Percentiles rank a stretch among this genome's conserved stretches.
Conservation (phyloP, 2,888 invertebrate genomes). For the Drosophila flavopinicola region DNA sequence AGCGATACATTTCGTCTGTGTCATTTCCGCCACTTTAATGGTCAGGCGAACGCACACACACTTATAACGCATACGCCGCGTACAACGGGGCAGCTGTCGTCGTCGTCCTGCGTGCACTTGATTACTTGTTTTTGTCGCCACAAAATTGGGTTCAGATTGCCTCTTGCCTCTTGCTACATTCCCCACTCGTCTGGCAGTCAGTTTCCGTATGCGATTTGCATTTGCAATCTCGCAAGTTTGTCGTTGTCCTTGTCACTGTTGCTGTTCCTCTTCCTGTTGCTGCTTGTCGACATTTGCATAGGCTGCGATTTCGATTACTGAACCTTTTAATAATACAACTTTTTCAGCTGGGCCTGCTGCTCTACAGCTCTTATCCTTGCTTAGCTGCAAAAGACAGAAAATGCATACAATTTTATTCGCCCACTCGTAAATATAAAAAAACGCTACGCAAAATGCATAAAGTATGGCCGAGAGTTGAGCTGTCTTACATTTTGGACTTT, state of each 20-base stretch:
- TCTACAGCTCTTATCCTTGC: not conserved
- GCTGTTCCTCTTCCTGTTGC: not conserved
- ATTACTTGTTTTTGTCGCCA: slow-evolving; percentile 51
- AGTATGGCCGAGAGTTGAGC: slow-evolving; percentile 2
- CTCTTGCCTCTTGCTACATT: not conserved
- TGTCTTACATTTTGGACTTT: not conserved
- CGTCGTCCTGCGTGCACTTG: slow-evolving; percentile 39
- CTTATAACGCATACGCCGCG: slow-evolving; percentile 59
- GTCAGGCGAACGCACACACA: slow-evolving; percentile 25
- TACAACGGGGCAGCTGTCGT: slow-evolving; percentile 18
- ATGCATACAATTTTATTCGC: slow-evolving; percentile 39
- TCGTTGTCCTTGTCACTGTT: not conserved
- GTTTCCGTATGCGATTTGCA: slow-evolving; percentile 61
- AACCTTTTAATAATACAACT: slow-evolving; percentile 21
- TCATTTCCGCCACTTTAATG: slow-evolving; percentile 75
- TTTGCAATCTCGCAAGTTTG: slow-evolving; percentile 72
- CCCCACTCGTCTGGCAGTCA: slow-evolving; percentile 23
- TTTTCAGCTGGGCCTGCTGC: slow-evolving; percentile 1
- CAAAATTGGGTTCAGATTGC: slow-evolving; percentile 41
- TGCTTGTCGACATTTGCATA: slow-evolving; percentile 36
- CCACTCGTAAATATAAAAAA: slow-evolving; percentile 44
- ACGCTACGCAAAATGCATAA: slow-evolving; percentile 40
- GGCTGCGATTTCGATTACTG: slow-evolving; percentile 20
- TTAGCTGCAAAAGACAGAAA: slow-evolving; percentile 48
- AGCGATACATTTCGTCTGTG: slow-evolving; percentile 82